Base-by-base conservation (phyloP, 2,113 vertebrate genomes). In the Poeciliopsis occidentalis region DNA sequence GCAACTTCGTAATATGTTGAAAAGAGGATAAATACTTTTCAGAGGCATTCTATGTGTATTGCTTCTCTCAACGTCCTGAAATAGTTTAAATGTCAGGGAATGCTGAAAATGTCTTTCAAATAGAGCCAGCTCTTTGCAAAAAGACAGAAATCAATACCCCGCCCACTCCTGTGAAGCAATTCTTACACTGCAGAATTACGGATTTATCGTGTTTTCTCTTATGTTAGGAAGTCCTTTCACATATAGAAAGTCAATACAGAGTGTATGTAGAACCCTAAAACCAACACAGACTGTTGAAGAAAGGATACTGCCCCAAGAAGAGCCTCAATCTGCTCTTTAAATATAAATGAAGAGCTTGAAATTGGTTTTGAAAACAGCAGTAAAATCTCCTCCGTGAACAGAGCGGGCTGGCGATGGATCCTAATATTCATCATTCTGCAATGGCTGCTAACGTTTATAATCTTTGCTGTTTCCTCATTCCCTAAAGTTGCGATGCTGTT, bases 261-360 rank as follows among this genome's bases (percentile, higher is more conserved):
- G 47, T 64, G 27, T 60, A 37, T 78, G 57, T 27, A 11, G 2
- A 13, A 64, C 24, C 32, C 30, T 19, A 15, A 63, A 73, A 66
- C 73, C 44, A 39, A 22, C 32, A 57, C 37, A 70, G 73, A 79
- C 72, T 67, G 70, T 0, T 67, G 69, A 27, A 81, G 78, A 77
- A 24, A 67, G 71, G 71, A 64, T 61, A 24, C 26, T 12, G 68
- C 72, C 64, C 30, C 4, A 26, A 73, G 70, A 27, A 31, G 12
- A 61, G 82, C 75, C 22, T 69, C 61, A 67, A 44, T 73, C 74
- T 77, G 44, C 5, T 31, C 81, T 65, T 84, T 65, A 90, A 88
- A 83, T 83, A 79, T 80, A 78, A 71, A 88, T 78, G 66, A 87
- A 68, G 71, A 76, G 37, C 47, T 84, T 84, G 71, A 81, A 77